Base-by-base conservation (phyloP, 2,888 invertebrate species). In the Caradrina kadenii region DNA sequence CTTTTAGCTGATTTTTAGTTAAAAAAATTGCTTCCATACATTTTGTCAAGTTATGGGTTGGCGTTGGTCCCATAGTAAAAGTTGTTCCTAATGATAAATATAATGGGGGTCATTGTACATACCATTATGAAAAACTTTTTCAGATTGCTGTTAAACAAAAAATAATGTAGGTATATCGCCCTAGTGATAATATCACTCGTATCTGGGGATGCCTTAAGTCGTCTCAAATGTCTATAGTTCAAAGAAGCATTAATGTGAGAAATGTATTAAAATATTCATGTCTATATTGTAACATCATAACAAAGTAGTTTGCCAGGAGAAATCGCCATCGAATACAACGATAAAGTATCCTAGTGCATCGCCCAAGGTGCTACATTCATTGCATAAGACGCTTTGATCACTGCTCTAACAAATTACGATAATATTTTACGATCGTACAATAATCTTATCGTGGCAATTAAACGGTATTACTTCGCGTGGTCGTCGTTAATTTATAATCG, bases 381-480 rank as follows among this genome's bases (percentile, higher is more conserved):
- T 79, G 60, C 77, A 63, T 69, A 77, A 77, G 55, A 45, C 55
- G 19, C 42, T 58, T 62, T 73, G 70, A 79, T 63, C 80, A 70
- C 53, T 22, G 64, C 71, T 71, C 78, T 77, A 83, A 82, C 79
- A 83, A 85, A 86, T 72, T 73, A 69, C 80, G 70, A 86, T 86
- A 82, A 80, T 69, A 82, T 83, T 86, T 87, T 75, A 88, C 80
- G 86, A 82, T 81, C 74, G 11, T 63, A 81, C 67, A 80, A 85
- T 79, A 87, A 89, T 88, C 82, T 90, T 88, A 90, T 90, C 90
- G 79, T 61, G 66, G 81, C 90, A 88, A 89, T 90, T 90, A 90
- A 86, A 83, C 68, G 83, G 82, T 76, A 78, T 77, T 73, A 73
- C 69, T 74, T 81, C 39, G 76, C 81, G 59, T 80, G 75, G 66